These are phyloP conservation scores for Leptopilina drosophilae DNA, from an alignment of 2,888 invertebrate species.

Conservation along the genomic window DNA sequence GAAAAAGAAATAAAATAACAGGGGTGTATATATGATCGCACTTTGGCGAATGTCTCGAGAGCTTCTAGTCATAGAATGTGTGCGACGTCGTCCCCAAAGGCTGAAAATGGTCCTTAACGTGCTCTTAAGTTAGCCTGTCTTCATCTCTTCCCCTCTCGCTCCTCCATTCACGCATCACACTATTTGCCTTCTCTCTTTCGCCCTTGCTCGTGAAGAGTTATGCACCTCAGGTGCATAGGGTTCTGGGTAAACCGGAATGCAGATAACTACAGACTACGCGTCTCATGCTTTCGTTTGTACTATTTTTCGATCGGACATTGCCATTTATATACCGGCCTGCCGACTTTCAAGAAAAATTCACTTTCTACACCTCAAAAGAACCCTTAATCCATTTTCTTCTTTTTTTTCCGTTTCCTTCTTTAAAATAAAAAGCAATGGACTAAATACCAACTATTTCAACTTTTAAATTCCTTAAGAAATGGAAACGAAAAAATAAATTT, in stretches of 20 bases:
- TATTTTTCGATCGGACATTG: slow-evolving; percentile 61
- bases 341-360: slow-evolving; percentile 20
- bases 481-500: no score
- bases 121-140: background rate
- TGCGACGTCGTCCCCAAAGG: slow-evolving; percentile 9
- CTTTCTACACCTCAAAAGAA: background rate
- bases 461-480: no score
- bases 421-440: no score
- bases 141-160: slow-evolving; percentile 8
- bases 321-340: slow-evolving; percentile 37
- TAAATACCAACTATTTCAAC: no score
- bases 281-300: slow-evolving; percentile 59
- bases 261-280: slow-evolving; percentile 65
- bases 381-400: background rate
- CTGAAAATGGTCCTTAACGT: slow-evolving; percentile 34
- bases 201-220: slow-evolving; percentile 57
- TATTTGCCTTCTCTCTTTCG: slow-evolving; percentile 43
- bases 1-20: slow-evolving; percentile 23
- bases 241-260: slow-evolving; percentile 70
- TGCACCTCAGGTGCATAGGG: slow-evolving; percentile 69
- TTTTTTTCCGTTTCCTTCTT: no score
- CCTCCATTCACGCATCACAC: background rate
- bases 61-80: slow-evolving; percentile 14
- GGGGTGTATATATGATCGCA: slow-evolving; percentile 8
- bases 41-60: slow-evolving; percentile 8